Percentiles rank a stretch among this genome's conserved stretches.
Conservation (phyloP, 2,888 invertebrate genomes). For the Ornithoptera alexandrae region DNA sequence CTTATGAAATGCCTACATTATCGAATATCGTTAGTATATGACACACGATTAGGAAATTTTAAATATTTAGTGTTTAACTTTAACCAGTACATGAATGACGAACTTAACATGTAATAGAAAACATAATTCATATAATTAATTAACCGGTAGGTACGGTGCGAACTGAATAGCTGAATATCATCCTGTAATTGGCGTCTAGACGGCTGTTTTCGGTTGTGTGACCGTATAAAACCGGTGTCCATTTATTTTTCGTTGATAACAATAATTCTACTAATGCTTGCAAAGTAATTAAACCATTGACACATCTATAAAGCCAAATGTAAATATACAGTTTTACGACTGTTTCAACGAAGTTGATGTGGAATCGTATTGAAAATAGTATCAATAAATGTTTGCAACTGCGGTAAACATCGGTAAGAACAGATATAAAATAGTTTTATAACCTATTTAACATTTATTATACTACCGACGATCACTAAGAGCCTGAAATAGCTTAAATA, state of each 20-base stretch:
- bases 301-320: not conserved
- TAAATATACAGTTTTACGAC: not conserved
- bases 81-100: not conserved
- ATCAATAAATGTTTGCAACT: not conserved
- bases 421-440: too few relatives aligned
- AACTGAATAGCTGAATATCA: not conserved
- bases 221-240: not conserved
- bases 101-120: not conserved
- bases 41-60: too few relatives aligned
- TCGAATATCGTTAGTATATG: not conserved
- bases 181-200: slow-evolving; percentile 15
- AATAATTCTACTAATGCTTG: slow-evolving; percentile 27
- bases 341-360: not conserved
- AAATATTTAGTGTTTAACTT: too few relatives aligned
- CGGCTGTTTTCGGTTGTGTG: slow-evolving; percentile 16
- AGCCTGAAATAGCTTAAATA: too few relatives aligned
- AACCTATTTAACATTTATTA: too few relatives aligned
- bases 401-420: not conserved
- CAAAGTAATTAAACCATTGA: slow-evolving; percentile 26
- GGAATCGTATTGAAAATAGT: not conserved
- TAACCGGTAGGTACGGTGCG: not conserved
- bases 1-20: not conserved
- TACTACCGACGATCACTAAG: too few relatives aligned
- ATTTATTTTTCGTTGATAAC: slow-evolving; percentile 24
- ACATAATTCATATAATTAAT: slow-evolving; percentile 1